Conservation (phyloP, 1,140 invertebrate species). For the Magallana angulata region DNA sequence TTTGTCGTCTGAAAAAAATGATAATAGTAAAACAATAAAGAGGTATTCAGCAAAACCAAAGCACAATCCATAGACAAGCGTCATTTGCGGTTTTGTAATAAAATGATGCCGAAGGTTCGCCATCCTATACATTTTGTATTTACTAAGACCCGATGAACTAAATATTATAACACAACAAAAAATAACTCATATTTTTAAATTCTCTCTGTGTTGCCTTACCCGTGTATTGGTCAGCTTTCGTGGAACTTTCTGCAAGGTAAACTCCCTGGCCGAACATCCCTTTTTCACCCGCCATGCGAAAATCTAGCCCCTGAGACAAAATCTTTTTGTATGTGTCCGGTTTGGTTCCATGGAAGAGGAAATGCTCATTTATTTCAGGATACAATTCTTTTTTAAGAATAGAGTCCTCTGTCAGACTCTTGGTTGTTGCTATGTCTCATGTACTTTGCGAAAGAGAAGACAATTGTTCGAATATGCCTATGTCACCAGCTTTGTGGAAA, state of each 20-base stretch:
- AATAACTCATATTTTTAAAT: no score
- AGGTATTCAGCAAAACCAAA: no score
- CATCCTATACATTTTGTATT: no score
- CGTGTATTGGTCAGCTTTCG: constrained; percentile 69
- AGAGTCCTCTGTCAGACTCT: background rate
- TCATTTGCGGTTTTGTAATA: no score
- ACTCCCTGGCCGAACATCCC: constrained; percentile 64
- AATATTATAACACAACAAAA: no score
- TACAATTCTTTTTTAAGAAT: constrained; percentile 34
- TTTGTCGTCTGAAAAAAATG: constrained; percentile 47
- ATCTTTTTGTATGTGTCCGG: constrained; percentile 53
- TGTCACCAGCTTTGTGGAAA: constrained; percentile 57
- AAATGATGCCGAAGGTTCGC: no score
- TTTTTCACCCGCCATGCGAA: constrained; percentile 54
- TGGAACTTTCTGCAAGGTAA: constrained; percentile 67
- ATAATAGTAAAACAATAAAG: no score
- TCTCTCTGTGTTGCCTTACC: constrained; percentile 44
- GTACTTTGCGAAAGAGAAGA: constrained; percentile 24
- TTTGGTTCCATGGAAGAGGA: constrained; percentile 67
- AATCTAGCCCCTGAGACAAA: constrained; percentile 57
- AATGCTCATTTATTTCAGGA: constrained; percentile 63
- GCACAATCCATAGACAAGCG: no score
- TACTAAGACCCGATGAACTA: no score
- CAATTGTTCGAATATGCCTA: constrained; percentile 44
- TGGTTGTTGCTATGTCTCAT: constrained; percentile 18